Conservation (phyloP, 35 echinoderm and acorn worm species). For the Amphiura filiformis region DNA sequence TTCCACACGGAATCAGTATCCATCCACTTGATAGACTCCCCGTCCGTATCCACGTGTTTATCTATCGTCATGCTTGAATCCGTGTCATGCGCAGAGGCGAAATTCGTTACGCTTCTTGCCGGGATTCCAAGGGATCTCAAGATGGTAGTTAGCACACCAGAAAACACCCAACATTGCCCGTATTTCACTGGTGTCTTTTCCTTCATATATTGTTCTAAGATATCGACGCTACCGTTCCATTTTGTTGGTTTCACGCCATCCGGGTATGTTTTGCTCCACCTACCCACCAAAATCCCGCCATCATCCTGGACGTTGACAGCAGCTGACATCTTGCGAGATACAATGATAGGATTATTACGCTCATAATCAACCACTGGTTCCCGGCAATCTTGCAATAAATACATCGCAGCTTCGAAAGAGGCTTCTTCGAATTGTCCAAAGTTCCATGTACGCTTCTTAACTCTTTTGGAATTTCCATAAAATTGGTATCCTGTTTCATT, state of each 20-base stretch:
- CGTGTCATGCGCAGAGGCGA: conserved; percentile 88
- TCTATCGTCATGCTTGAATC: conserved; percentile 77
- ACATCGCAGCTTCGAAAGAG: conserved; percentile 58
- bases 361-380: not conserved
- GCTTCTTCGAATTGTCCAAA: conserved; percentile 78
- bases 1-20: conserved; percentile 64
- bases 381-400: conserved; percentile 51
- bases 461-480: conserved; percentile 41
- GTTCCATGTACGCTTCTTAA: conserved; percentile 48
- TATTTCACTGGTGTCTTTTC: conserved; percentile 56
- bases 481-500: conserved; percentile 58
- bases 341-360: conserved; percentile 38
- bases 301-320: conserved; percentile 71
- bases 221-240: conserved; percentile 79
- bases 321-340: conserved; percentile 49
- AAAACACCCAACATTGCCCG: conserved; percentile 94
- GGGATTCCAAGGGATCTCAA: conserved; percentile 86
- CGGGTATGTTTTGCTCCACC: conserved; percentile 60
- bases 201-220: conserved; percentile 58
- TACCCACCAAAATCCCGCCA: conserved; percentile 45
- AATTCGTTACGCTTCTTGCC: conserved; percentile 73
- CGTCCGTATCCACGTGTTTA: conserved; percentile 10
- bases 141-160: conserved; percentile 67
- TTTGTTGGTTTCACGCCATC: conserved; percentile 42
- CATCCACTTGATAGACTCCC: not conserved